phyloP scores from a whole-genome alignment of 2,888 invertebrate species.

The Leucania comma region DNA sequence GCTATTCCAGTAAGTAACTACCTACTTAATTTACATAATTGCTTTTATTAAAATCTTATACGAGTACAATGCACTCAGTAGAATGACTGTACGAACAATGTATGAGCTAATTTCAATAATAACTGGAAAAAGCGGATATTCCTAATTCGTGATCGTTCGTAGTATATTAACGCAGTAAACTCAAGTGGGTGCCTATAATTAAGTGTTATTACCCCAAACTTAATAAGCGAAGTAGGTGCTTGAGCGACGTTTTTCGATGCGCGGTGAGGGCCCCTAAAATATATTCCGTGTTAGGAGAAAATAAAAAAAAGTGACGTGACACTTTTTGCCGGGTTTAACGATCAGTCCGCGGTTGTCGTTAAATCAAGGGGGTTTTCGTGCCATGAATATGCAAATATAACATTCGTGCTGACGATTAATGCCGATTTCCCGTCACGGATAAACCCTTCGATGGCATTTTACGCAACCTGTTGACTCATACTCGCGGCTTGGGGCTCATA shows the following conservation, averaged over 20 bases:
- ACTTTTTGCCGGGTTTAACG: constrained; percentile 78
- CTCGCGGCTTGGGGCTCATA: constrained; percentile 36
- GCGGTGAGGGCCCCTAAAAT: constrained; percentile 61
- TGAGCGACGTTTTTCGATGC: constrained; percentile 37
- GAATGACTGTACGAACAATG: constrained; percentile 4
- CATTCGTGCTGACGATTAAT: constrained; percentile 78
- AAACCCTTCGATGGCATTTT: constrained; percentile 69
- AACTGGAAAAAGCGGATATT: constrained; percentile 25
- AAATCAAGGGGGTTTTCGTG: constrained; percentile 79
- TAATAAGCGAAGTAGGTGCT: constrained; percentile 40
- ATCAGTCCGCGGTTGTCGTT: constrained; percentile 79
- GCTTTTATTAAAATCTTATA: constrained; percentile 21
- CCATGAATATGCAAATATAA: constrained; percentile 84
- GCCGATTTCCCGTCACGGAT: constrained; percentile 75
- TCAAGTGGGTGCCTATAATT: constrained; percentile 39
- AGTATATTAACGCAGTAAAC: constrained; percentile 36
- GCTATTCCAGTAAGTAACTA: constrained; percentile 1
- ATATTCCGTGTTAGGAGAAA: constrained; percentile 68
- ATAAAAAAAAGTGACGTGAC: constrained; percentile 78
- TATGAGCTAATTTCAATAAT: constrained; percentile 13
- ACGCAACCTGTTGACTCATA: constrained; percentile 73
- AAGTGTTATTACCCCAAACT: constrained; percentile 43
- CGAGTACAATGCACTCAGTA: constrained; percentile 3
- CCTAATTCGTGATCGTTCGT: constrained; percentile 39
- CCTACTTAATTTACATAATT: constrained; percentile 24